Conservation (phyloP, 2,797 vertebrate species). For the Discoglossus pictus region DNA sequence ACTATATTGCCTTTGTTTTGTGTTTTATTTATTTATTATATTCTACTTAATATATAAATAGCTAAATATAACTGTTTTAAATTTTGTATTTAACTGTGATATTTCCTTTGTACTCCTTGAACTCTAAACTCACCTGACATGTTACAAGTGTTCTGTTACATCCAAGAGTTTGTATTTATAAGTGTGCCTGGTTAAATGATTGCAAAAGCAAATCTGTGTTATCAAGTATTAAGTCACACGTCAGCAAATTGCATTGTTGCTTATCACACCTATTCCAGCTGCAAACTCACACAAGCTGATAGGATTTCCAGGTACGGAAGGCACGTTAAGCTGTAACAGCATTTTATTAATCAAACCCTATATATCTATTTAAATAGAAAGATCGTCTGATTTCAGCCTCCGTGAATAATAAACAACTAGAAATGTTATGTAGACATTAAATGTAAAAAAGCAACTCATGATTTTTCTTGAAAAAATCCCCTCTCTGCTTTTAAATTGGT, state of each 20-base stretch:
- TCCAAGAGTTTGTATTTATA: too few species aligned
- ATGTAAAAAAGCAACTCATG: neutral
- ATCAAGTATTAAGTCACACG: too few species aligned
- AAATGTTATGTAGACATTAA: neutral
- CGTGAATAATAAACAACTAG: neutral
- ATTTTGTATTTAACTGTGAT: slow-evolving; percentile 6
- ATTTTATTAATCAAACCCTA: neutral
- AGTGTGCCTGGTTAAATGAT: too few species aligned
- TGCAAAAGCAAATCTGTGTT: too few species aligned
- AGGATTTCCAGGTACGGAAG: neutral
- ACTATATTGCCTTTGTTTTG: too few species aligned
- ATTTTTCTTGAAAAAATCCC: neutral
- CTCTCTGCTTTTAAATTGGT: too few species aligned
- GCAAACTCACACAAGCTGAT: slow-evolving; percentile 8
- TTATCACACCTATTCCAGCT: slow-evolving; percentile 22
- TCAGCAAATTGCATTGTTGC: neutral
- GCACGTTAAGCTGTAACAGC: neutral
- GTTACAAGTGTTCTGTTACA: too few species aligned
- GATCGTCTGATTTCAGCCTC: slow-evolving; percentile 22
- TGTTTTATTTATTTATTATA: too few species aligned
- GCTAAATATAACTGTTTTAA: too few species aligned
- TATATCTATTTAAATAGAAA: slow-evolving; percentile 14
- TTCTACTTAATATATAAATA: too few species aligned
- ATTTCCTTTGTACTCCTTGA: slow-evolving; percentile 2
- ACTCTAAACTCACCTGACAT: neutral